phyloP scores from a whole-genome alignment of 2,113 vertebrate genomes.

The Callipepla squamata region DNA sequence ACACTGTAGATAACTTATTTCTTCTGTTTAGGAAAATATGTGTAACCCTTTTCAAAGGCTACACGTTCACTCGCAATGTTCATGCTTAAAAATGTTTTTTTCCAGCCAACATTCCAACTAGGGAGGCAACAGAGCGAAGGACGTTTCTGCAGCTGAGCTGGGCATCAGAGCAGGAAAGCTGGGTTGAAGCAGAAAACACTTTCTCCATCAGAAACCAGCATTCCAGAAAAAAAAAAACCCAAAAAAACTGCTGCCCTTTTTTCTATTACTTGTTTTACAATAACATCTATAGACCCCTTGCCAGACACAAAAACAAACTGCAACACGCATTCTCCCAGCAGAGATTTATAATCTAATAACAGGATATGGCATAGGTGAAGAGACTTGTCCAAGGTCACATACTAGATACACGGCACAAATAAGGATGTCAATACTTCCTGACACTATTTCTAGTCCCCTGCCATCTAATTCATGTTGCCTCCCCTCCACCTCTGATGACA shows the following conservation, averaged over 20 bases:
- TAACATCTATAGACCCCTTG: not conserved
- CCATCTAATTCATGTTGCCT: conserved; percentile 13
- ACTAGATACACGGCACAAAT: conserved; percentile 38
- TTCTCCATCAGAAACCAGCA: not conserved
- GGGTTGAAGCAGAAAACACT: not conserved
- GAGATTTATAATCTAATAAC: conserved; percentile 68
- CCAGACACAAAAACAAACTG: conserved; percentile 1
- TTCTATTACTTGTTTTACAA: conserved; percentile 37
- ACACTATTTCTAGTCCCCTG: conserved; percentile 22
- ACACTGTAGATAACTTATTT: not conserved
- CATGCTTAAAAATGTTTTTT: not conserved
- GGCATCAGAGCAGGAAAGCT: not conserved
- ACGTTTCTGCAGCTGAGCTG: not conserved
- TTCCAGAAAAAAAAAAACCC: not conserved
- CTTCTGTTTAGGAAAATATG: not conserved
- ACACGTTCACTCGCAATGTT: not conserved
- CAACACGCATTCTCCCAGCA: conserved; percentile 18
- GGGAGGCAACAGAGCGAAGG: not conserved
- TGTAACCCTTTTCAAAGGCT: not conserved
- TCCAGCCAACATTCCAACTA: not conserved
- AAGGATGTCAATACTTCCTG: conserved; percentile 63
- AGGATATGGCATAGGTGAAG: conserved; percentile 65
- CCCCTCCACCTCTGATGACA: conserved; percentile 17
- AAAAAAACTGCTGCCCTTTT: not conserved
- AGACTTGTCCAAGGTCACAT: conserved; percentile 50